These are phyloP conservation scores for Thamnaconus septentrionalis DNA, from an alignment of 2,113 vertebrate species.

Conservation along the genomic window DNA sequence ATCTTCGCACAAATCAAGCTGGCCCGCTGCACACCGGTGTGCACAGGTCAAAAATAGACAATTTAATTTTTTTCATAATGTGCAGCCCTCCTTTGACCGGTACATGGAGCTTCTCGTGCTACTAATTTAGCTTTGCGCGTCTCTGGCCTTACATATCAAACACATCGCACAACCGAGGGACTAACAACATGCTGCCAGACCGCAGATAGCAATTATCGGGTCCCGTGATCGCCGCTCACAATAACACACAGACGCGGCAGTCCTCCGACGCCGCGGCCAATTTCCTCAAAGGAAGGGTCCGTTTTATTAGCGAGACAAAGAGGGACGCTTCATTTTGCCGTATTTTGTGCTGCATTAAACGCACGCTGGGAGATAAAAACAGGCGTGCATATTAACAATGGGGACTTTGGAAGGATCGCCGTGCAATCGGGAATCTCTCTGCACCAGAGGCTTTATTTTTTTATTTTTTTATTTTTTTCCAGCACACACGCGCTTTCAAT, in stretches of 20 bases:
- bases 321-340: neutral
- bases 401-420: conserved; percentile 22
- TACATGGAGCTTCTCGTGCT: too few species aligned
- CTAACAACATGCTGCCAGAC: neutral
- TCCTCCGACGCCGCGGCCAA: neutral
- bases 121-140: neutral
- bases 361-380: conserved; percentile 1
- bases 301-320: conserved; percentile 4
- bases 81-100: too few species aligned
- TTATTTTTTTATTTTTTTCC: too few species aligned
- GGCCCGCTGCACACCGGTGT: too few species aligned
- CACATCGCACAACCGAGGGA: neutral
- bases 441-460: conserved; percentile 41
- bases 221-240: neutral
- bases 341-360: neutral
- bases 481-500: conserved; percentile 53
- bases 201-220: conserved; percentile 14
- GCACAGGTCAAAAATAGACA: too few species aligned
- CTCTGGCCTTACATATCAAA: neutral
- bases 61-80: too few species aligned
- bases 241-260: neutral
- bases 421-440: conserved; percentile 11
- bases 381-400: conserved; percentile 1
- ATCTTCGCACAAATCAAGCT: too few species aligned
- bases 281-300: neutral